A percentile compares a stretch with the other conserved stretches of the same genome.
phyloP scores from a whole-genome alignment of 1,140 invertebrate genomes.

The Helicoverpa zea region DNA sequence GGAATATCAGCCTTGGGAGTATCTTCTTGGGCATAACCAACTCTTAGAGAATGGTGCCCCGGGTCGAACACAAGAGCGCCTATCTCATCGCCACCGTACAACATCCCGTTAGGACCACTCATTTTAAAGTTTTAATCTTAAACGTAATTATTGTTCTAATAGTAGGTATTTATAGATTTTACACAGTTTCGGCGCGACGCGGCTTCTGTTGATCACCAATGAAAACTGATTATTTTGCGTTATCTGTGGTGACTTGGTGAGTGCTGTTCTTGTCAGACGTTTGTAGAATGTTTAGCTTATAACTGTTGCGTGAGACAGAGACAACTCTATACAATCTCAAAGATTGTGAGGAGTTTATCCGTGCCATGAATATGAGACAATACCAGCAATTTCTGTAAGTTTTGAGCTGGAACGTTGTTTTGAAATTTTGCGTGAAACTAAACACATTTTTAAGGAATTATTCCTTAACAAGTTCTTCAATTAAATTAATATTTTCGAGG shows the following conservation, averaged over 20 bases:
- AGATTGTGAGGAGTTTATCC: too few relatives aligned
- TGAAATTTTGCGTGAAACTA: too few relatives aligned
- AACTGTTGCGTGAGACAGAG: too few relatives aligned
- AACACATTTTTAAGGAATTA: too few relatives aligned
- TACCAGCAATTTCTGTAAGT: too few relatives aligned
- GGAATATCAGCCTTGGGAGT: conserved; percentile 97
- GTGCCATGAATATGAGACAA: too few relatives aligned
- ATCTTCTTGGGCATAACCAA: conserved; percentile 97
- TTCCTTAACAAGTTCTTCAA: too few relatives aligned
- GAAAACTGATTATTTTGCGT: not conserved
- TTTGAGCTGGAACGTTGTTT: too few relatives aligned
- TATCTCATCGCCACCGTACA: conserved; percentile 98
- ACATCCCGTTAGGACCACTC: conserved; percentile 89
- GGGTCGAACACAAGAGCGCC: conserved; percentile 99
- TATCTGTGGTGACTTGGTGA: conserved; percentile 1
- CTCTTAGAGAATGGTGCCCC: conserved; percentile 89
- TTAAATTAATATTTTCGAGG: too few relatives aligned
- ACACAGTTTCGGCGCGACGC: conserved; percentile 13
- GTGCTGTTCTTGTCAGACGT: not conserved
- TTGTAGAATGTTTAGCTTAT: too few relatives aligned
- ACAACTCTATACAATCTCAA: too few relatives aligned
- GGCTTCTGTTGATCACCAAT: conserved; percentile 16
- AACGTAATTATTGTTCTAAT: not conserved
- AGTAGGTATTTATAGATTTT: not conserved
- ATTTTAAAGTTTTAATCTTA: conserved; percentile 53